Evolutionary conservation across 1,140 invertebrate genomes (phyloP).

Genomic region (Mamestra configurata): DNA sequence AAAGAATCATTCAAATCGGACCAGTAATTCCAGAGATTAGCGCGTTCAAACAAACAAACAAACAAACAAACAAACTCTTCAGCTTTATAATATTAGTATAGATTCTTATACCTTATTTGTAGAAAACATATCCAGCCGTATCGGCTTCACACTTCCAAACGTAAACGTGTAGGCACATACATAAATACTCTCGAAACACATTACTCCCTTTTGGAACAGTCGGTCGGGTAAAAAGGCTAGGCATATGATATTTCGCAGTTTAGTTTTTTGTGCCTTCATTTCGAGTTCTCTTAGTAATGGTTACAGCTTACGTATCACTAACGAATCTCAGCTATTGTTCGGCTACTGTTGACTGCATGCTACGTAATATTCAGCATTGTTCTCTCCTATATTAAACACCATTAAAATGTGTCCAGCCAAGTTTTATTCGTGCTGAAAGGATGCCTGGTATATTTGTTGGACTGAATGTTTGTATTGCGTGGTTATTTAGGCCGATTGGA

Average conservation of each 20-base stretch:
- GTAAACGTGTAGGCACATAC: too few species aligned
- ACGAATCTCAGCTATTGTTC: conserved; percentile 62
- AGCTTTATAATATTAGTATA: too few species aligned
- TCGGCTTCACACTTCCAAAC: too few species aligned
- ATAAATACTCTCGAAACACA: too few species aligned
- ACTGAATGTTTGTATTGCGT: neutral
- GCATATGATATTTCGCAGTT: neutral
- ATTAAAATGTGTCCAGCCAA: conserved; percentile 28
- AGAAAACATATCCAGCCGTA: too few species aligned
- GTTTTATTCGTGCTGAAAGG: neutral
- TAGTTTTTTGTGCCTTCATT: neutral
- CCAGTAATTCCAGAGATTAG: too few species aligned
- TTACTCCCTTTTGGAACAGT: too few species aligned
- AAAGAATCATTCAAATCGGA: too few species aligned
- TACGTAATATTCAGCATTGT: conserved; percentile 37
- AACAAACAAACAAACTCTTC: too few species aligned
- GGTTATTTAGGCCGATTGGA: neutral
- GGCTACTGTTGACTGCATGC: conserved; percentile 49
- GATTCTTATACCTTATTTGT: too few species aligned
- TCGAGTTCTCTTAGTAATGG: conserved; percentile 36
- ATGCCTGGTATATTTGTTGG: neutral
- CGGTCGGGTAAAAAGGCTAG: neutral
- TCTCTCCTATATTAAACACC: conserved; percentile 43
- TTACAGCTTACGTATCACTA: conserved; percentile 57
- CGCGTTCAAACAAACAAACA: too few species aligned